These are phyloP conservation scores for Campoplex nolae DNA, from an alignment of 2,888 invertebrate species.

Conservation along the genomic window DNA sequence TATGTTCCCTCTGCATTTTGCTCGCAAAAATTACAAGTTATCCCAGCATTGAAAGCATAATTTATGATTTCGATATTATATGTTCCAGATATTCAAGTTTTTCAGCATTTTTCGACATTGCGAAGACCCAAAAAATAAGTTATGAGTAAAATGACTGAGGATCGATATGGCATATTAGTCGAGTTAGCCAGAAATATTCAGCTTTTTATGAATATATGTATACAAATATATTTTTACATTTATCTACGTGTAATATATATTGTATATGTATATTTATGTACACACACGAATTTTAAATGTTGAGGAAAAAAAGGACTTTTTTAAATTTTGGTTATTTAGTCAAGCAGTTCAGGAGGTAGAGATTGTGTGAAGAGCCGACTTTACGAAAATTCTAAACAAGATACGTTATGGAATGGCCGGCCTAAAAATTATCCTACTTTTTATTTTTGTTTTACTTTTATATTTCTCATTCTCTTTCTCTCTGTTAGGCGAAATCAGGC, in stretches of 20 bases:
- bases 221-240: slow-evolving; percentile 18
- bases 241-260: background rate
- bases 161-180: background rate
- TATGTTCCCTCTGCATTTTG: background rate
- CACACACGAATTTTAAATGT: slow-evolving; percentile 17
- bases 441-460: slow-evolving; percentile 4
- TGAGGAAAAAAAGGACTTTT: slow-evolving; percentile 20
- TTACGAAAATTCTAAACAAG: slow-evolving; percentile 22
- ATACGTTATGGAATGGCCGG: slow-evolving; percentile 21
- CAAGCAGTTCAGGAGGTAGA: slow-evolving; percentile 39
- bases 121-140: background rate
- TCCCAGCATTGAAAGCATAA: background rate
- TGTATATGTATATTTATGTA: background rate
- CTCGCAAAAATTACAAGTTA: background rate
- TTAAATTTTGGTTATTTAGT: slow-evolving; percentile 20
- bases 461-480: slow-evolving; percentile 73
- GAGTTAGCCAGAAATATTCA: background rate
- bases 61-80: background rate
- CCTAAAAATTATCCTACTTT: slow-evolving; percentile 16
- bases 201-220: slow-evolving; percentile 16
- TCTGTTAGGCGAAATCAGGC: slow-evolving; percentile 78
- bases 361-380: slow-evolving; percentile 15
- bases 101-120: background rate
- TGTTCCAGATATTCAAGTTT: background rate
- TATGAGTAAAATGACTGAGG: background rate